These are phyloP conservation scores for Metacarcinus magister DNA, from an alignment of 2,888 invertebrate genomes.

Conservation along the genomic window DNA sequence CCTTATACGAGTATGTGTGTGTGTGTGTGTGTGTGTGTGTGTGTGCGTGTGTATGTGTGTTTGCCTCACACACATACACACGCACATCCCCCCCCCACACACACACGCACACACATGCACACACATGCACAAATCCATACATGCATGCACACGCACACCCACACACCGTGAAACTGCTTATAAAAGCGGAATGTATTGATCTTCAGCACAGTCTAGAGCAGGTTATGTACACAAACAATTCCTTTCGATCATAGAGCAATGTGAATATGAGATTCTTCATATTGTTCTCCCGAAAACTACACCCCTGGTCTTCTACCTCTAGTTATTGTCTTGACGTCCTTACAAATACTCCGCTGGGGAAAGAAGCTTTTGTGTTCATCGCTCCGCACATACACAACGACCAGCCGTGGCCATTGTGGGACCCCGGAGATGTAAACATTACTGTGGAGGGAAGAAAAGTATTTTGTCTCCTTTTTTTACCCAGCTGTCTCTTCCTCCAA, in stretches of 20 bases:
- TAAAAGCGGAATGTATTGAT: not conserved
- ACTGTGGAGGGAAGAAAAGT: not conserved
- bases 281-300: conserved; percentile 21
- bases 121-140: too few species aligned
- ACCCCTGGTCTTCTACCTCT: not conserved
- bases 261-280: conserved; percentile 1
- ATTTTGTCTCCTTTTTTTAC: conserved; percentile 32
- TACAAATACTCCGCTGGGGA: not conserved
- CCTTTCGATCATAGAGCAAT: not conserved
- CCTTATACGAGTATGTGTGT: too few species aligned
- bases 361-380: not conserved
- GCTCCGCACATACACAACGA: not conserved
- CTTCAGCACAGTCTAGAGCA: not conserved
- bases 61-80: too few species aligned
- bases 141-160: not conserved
- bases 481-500: conserved; percentile 13
- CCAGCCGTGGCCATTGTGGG: not conserved
- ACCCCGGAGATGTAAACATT: not conserved
- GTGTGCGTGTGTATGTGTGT: too few species aligned
- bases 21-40: too few species aligned
- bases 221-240: not conserved
- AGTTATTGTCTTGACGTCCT: conserved; percentile 19
- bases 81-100: too few species aligned
- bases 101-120: too few species aligned
- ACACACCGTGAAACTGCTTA: not conserved